Evolutionary conservation across 2,888 invertebrate species (phyloP).

Genomic region (Megalurothrips usitatus): DNA sequence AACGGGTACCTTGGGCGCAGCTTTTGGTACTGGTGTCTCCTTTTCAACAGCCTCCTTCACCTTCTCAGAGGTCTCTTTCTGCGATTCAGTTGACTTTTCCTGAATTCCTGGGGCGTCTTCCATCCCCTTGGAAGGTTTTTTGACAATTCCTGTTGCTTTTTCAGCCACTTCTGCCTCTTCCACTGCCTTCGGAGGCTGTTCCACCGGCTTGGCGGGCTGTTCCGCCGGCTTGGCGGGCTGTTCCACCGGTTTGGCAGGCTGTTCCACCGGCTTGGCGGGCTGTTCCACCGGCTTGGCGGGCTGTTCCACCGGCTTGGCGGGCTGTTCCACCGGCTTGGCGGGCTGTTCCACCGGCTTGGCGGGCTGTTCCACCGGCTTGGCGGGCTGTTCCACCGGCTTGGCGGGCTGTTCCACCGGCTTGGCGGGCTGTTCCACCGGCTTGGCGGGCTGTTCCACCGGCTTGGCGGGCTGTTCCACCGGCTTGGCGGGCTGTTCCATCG

Average conservation of each 20-base stretch:
- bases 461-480: slow-evolving; percentile 28
- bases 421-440: background rate
- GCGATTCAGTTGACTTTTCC: slow-evolving; percentile 11
- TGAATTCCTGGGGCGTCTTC: too few relatives aligned
- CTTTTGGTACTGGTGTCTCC: background rate
- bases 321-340: slow-evolving; percentile 28
- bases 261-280: slow-evolving; percentile 25
- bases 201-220: too few relatives aligned
- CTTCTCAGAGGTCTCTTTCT: slow-evolving; percentile 30
- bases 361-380: background rate
- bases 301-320: slow-evolving; percentile 19
- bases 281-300: slow-evolving; percentile 18
- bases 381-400: slow-evolving; percentile 18
- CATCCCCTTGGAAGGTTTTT: background rate
- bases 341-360: slow-evolving; percentile 16
- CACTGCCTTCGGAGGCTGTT: slow-evolving; percentile 35
- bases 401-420: slow-evolving; percentile 27
- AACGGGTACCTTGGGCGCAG: background rate
- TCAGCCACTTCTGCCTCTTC: slow-evolving; percentile 40
- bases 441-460: slow-evolving; percentile 28
- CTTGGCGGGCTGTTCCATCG: background rate
- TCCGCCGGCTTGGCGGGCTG: slow-evolving; percentile 20
- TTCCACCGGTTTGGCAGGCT: background rate
- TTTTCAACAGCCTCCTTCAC: slow-evolving; percentile 1
- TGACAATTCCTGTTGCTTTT: background rate